Conservation (phyloP, 2,888 invertebrate genomes). For the Pecten maximus region DNA sequence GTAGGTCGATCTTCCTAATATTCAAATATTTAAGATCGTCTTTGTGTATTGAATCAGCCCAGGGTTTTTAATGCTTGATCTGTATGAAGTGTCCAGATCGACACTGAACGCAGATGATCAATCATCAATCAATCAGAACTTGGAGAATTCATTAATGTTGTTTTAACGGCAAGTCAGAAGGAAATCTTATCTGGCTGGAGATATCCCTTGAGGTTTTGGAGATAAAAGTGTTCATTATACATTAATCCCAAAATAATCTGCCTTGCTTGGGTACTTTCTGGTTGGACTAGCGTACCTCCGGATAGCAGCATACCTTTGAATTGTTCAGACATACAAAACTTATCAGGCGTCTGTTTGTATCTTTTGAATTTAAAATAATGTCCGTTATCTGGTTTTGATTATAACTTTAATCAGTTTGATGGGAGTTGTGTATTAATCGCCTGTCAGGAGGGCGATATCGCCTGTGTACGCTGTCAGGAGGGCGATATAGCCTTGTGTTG, state of each 20-base stretch:
- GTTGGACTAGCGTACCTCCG: background rate
- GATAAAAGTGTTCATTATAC: background rate
- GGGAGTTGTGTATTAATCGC: background rate
- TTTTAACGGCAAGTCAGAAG: conserved; percentile 9
- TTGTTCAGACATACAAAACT: background rate
- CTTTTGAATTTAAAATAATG: background rate
- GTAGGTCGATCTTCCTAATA: background rate
- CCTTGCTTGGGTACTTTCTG: background rate
- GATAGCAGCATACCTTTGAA: background rate
- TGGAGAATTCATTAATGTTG: background rate
- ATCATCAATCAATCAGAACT: background rate
- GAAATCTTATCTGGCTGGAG: background rate
- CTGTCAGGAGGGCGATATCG: background rate
- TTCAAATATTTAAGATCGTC: background rate
- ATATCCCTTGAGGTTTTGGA: background rate
- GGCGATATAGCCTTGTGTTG: background rate
- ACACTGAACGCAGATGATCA: background rate
- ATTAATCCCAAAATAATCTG: background rate
- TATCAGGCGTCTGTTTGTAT: background rate
- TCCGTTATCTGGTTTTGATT: conserved; percentile 9
- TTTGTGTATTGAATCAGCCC: background rate
- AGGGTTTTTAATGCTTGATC: conserved; percentile 30
- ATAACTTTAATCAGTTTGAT: background rate
- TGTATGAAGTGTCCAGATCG: background rate
- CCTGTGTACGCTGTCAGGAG: background rate